Conservation (phyloP, 2,797 vertebrate genomes). For the Microctenopoma stevenorrisi region DNA sequence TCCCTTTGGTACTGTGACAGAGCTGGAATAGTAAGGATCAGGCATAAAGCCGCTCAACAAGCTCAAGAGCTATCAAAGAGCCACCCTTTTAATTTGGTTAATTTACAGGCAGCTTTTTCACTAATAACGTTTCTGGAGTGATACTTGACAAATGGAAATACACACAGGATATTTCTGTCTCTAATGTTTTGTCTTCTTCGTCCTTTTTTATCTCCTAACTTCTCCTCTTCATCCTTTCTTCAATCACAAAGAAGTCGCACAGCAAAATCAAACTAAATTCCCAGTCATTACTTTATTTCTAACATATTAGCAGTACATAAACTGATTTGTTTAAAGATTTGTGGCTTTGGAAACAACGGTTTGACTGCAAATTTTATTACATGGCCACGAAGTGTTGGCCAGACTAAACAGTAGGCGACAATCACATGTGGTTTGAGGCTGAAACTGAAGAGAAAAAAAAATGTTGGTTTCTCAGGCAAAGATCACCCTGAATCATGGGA, state of each 20-base stretch:
- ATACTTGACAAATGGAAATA: slow-evolving; percentile 83
- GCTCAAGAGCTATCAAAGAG: slow-evolving; percentile 77
- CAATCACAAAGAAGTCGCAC: slow-evolving; percentile 53
- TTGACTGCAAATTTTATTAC: slow-evolving; percentile 75
- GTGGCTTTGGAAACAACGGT: slow-evolving; percentile 77
- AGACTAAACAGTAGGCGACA: slow-evolving; percentile 68
- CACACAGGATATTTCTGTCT: slow-evolving; percentile 70
- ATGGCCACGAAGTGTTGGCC: slow-evolving; percentile 66
- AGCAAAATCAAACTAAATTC: slow-evolving; percentile 64
- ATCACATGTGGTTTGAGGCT: slow-evolving; percentile 74
- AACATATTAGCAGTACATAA: slow-evolving; percentile 84
- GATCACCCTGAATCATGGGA: slow-evolving; percentile 46
- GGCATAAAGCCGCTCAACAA: slow-evolving; percentile 76
- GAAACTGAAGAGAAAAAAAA: slow-evolving; percentile 29
- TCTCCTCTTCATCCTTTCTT: slow-evolving; percentile 5
- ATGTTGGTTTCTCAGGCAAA: slow-evolving; percentile 47
- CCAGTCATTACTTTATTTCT: slow-evolving; percentile 70
- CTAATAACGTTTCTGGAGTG: slow-evolving; percentile 80
- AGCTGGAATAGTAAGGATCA: slow-evolving; percentile 74
- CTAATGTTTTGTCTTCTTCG: slow-evolving; percentile 34
- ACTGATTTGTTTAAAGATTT: slow-evolving; percentile 84
- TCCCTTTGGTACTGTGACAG: slow-evolving; percentile 75
- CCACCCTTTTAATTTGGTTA: slow-evolving; percentile 81
- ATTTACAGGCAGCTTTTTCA: slow-evolving; percentile 79
- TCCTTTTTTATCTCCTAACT: not conserved